Evolutionary conservation across 2,113 vertebrate species (phyloP).

Genomic region (Pipra filicauda): DNA sequence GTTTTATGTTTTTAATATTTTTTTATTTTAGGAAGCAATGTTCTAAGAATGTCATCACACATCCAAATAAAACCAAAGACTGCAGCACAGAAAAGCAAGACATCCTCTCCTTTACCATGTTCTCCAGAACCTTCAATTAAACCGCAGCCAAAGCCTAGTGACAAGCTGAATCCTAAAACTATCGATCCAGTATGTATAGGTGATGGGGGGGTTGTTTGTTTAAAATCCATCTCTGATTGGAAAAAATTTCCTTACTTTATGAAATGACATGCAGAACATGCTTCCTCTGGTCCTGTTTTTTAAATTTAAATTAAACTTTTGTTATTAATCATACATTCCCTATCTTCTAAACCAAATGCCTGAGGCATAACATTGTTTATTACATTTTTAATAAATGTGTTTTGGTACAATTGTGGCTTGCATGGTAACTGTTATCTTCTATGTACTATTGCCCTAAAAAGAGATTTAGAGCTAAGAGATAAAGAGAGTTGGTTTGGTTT

Average conservation of each 20-base stretch:
- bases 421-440: background rate
- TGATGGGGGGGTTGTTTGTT: background rate
- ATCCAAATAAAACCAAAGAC: constrained; percentile 29
- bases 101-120: background rate
- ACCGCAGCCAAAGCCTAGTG: constrained; percentile 73
- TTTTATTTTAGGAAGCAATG: constrained; percentile 42
- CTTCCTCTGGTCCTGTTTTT: background rate
- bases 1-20: background rate
- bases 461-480: background rate
- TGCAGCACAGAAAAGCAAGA: constrained; percentile 43
- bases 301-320: background rate
- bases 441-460: background rate
- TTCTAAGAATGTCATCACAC: constrained; percentile 51
- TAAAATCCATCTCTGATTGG: background rate
- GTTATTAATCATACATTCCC: background rate
- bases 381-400: background rate
- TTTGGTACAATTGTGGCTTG: background rate
- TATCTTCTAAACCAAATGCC: background rate
- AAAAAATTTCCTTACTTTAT: background rate
- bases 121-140: constrained; percentile 50
- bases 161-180: constrained; percentile 83
- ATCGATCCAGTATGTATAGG: constrained; percentile 77
- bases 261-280: background rate
- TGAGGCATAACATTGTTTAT: background rate
- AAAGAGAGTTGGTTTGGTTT: background rate